Percentiles rank a stretch among this genome's conserved stretches.
Evolutionary conservation across 2,888 invertebrate genomes (phyloP).

Genomic region (Oligia strigilis): DNA sequence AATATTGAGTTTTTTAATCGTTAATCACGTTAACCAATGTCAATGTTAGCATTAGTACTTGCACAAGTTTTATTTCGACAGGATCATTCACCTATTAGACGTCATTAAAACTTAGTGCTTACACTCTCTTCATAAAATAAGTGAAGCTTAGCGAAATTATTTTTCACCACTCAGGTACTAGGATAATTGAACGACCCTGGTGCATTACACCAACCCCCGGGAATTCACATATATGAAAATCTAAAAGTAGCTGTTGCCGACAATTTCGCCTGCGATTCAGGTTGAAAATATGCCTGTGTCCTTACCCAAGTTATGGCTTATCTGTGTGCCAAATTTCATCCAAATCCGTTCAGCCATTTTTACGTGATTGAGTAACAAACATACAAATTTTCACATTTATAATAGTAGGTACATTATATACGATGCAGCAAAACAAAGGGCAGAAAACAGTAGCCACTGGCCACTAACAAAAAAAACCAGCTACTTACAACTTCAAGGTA

Average conservation of each 20-base stretch:
- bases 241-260: neutral
- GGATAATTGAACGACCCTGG: neutral
- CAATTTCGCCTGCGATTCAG: neutral
- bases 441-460: conserved; percentile 16
- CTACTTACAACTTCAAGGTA: neutral
- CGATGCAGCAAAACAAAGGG: neutral
- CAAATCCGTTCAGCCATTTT: neutral
- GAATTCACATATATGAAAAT: neutral
- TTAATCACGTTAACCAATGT: neutral
- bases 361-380: neutral
- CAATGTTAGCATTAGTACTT: neutral
- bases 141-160: neutral
- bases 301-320: neutral
- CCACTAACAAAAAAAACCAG: neutral
- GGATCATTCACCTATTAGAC: neutral
- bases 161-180: neutral
- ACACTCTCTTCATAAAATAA: neutral
- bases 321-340: neutral
- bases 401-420: too few relatives aligned
- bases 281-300: neutral
- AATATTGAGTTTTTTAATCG: neutral
- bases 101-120: neutral
- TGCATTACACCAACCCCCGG: neutral
- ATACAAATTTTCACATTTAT: too few relatives aligned
- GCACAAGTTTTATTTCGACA: neutral